Evolutionary conservation across 2,888 invertebrate species (phyloP).

Genomic region (Gnatocerus cornutus): DNA sequence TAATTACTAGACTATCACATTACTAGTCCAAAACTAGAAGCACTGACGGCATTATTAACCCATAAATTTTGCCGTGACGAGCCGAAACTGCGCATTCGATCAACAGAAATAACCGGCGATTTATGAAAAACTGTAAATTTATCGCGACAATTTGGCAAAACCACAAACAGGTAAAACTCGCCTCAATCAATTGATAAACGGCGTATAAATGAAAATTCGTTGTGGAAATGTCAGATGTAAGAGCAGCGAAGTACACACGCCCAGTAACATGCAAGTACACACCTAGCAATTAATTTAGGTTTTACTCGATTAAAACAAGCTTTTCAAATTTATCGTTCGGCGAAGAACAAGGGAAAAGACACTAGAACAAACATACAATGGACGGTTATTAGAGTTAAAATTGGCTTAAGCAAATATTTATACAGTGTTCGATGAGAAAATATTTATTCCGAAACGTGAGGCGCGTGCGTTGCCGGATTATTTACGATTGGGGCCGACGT

Average conservation of each 20-base stretch:
- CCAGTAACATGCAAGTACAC: conserved; percentile 1
- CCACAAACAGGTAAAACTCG: not conserved
- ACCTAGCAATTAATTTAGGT: conserved; percentile 7
- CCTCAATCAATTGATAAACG: not conserved
- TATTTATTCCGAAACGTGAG: conserved; percentile 31
- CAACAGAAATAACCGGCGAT: conserved; percentile 20
- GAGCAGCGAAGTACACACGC: not conserved
- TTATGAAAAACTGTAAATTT: conserved; percentile 2
- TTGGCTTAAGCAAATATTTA: conserved; percentile 39
- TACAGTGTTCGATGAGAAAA: conserved; percentile 21
- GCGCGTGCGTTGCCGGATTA: conserved; percentile 11
- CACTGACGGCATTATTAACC: conserved; percentile 6
- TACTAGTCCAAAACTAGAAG: conserved; percentile 14
- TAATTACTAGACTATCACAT: conserved; percentile 23
- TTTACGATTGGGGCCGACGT: not conserved
- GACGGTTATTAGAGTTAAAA: conserved; percentile 41
- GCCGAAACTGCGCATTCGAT: conserved; percentile 9
- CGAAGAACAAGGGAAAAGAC: conserved; percentile 17
- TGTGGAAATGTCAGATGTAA: not conserved
- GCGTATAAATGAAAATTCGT: not conserved
- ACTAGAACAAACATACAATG: conserved; percentile 36
- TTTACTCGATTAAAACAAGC: conserved; percentile 5
- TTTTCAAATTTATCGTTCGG: conserved; percentile 5
- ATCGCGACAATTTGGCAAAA: conserved; percentile 6
- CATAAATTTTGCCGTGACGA: not conserved